phyloP scores from a whole-genome alignment of 2,113 vertebrate species.

The Baryphthengus martii region DNA sequence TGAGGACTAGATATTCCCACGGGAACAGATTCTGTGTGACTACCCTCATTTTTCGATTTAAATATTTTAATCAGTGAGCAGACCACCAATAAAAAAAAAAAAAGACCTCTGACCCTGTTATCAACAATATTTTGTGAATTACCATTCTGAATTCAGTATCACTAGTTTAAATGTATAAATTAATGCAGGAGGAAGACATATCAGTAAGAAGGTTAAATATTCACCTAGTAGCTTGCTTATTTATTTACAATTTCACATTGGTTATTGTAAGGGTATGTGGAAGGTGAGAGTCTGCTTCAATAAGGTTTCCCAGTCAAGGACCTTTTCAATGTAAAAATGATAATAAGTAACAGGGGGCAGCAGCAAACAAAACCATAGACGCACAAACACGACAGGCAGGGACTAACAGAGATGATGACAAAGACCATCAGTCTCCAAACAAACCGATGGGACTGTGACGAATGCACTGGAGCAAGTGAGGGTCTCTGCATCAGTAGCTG shows the following conservation, averaged over 20 bases:
- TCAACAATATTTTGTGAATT: not conserved
- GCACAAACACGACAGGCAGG: not conserved
- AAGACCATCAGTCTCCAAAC: not conserved
- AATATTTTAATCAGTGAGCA: not conserved
- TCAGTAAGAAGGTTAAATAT: not conserved
- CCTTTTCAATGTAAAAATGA: not conserved
- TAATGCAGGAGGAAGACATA: not conserved
- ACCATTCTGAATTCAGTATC: not conserved
- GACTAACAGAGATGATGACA: not conserved
- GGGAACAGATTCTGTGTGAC: not conserved
- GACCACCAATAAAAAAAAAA: not conserved
- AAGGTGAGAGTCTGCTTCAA: not conserved
- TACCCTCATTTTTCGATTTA: not conserved
- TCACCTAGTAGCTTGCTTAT: not conserved
- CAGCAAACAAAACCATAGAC: not conserved
- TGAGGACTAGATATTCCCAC: not conserved
- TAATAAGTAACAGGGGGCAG: not conserved
- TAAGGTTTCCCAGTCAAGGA: not conserved
- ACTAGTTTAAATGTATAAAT: not conserved
- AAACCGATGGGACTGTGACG: not conserved
- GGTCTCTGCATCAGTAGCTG: not conserved
- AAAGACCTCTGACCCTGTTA: not conserved
- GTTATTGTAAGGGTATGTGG: not conserved
- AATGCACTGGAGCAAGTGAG: accelerated
- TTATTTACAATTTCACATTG: not conserved